Percentiles rank a stretch among this genome's conserved stretches.
Evolutionary conservation across 1,140 invertebrate species (phyloP).

Genomic region (Pectinophora gossypiella): DNA sequence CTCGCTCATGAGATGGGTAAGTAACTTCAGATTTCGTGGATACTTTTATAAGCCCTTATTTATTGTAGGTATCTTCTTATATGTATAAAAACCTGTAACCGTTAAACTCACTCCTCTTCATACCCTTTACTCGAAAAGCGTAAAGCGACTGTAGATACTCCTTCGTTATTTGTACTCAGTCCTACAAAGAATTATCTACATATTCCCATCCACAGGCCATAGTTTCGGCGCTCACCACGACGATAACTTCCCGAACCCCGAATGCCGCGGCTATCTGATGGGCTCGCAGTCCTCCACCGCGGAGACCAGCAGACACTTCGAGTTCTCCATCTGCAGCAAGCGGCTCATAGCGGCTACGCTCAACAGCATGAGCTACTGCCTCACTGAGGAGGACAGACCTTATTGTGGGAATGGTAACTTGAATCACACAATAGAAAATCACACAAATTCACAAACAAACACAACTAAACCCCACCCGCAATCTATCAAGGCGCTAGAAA

Average conservation of each 20-base stretch:
- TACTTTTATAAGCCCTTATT: too few relatives aligned
- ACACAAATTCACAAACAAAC: too few relatives aligned
- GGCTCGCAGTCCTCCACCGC: conserved; percentile 45
- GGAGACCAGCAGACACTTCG: conserved; percentile 27
- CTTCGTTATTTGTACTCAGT: too few relatives aligned
- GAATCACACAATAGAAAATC: too few relatives aligned
- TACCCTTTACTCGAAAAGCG: too few relatives aligned
- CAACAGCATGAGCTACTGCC: conserved; percentile 59
- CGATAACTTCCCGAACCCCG: conserved; percentile 52
- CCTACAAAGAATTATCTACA: too few relatives aligned
- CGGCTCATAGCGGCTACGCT: conserved; percentile 50
- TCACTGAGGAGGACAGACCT: conserved; percentile 41
- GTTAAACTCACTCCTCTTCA: too few relatives aligned
- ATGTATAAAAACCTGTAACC: too few relatives aligned
- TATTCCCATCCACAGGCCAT: conserved; percentile 48
- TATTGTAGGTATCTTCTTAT: too few relatives aligned
- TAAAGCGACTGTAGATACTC: too few relatives aligned
- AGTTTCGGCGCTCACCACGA: conserved; percentile 65
- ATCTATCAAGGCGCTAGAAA: too few relatives aligned
- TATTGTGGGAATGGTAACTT: conserved; percentile 63
- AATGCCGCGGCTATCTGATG: conserved; percentile 56
- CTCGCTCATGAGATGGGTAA: conserved; percentile 60
- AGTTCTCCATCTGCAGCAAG: conserved; percentile 61
- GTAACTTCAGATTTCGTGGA: neutral
- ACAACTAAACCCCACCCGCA: too few relatives aligned